Percentiles rank a stretch among this genome's conserved stretches.
Evolutionary conservation across 92 coral and sea anemone genomes (phyloP).

Genomic region (Chrysogorgia sp.): DNA sequence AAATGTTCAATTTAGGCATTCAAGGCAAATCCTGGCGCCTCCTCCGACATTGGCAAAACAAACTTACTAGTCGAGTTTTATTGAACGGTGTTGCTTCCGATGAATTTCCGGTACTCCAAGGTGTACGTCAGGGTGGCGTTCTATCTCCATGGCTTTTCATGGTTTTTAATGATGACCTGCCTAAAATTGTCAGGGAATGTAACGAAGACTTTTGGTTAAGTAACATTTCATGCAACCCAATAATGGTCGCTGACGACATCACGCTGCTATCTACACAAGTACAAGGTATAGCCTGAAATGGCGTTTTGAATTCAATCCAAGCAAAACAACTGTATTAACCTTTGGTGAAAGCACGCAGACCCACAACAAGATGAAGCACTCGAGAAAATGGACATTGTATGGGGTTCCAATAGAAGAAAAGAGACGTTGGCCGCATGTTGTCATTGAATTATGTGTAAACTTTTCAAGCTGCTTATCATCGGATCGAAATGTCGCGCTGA

Average conservation of each 20-base stretch:
- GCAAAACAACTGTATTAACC: no score
- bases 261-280: neutral
- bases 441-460: neutral
- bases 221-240: neutral
- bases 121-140: no score
- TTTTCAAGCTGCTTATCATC: no score
- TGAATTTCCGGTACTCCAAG: no score
- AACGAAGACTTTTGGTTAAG: neutral
- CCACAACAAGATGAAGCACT: neutral
- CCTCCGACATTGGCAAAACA: no score
- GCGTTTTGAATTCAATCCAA: no score
- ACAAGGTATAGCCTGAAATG: neutral
- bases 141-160: neutral
- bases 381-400: slow-evolving; percentile 2
- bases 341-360: no score
- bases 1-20: no score
- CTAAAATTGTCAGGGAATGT: neutral
- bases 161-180: neutral
- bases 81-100: no score
- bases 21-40: no score
- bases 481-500: no score
- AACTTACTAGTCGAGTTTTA: no score
- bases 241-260: slow-evolving; percentile 1
- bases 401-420: neutral
- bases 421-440: neutral